Percentiles rank a stretch among this genome's conserved stretches.
Conservation (phyloP, 2,797 vertebrate genomes). For the Sorex maritimensis region DNA sequence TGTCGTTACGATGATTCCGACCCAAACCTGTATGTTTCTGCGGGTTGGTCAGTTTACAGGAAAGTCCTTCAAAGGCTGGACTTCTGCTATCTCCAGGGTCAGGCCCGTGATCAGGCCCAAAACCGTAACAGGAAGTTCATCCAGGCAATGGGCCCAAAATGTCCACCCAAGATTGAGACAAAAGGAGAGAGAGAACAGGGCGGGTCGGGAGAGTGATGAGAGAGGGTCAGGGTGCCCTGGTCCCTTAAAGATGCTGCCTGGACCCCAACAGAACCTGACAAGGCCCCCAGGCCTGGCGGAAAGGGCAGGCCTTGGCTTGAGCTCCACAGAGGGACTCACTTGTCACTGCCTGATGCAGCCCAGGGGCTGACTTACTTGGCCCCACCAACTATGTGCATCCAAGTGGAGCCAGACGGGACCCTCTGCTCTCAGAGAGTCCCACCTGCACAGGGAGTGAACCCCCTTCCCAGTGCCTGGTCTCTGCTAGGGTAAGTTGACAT, state of each 20-base stretch:
- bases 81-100: conserved; percentile 35
- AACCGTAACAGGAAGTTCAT: conserved; percentile 7
- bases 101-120: conserved; percentile 44
- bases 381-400: conserved; percentile 59
- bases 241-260: not conserved
- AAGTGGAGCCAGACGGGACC: not conserved
- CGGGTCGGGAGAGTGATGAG: conserved; percentile 11
- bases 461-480: conserved; percentile 64
- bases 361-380: conserved; percentile 67
- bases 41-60: conserved; percentile 50
- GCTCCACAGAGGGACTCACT: not conserved
- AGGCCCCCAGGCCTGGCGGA: not conserved
- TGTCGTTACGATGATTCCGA: conserved; percentile 53
- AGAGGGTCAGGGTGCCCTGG: too few species aligned
- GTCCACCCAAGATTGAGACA: not conserved
- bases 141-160: not conserved
- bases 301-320: too few species aligned
- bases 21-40: conserved; percentile 38
- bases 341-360: not conserved
- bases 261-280: not conserved
- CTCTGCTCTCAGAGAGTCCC: conserved; percentile 11
- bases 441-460: conserved; percentile 60
- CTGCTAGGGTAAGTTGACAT: not conserved
- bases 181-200: too few species aligned
- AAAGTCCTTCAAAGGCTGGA: conserved; percentile 52